These are phyloP conservation scores for Ciconia nigra DNA, from an alignment of 2,797 vertebrate genomes.

Conservation along the genomic window DNA sequence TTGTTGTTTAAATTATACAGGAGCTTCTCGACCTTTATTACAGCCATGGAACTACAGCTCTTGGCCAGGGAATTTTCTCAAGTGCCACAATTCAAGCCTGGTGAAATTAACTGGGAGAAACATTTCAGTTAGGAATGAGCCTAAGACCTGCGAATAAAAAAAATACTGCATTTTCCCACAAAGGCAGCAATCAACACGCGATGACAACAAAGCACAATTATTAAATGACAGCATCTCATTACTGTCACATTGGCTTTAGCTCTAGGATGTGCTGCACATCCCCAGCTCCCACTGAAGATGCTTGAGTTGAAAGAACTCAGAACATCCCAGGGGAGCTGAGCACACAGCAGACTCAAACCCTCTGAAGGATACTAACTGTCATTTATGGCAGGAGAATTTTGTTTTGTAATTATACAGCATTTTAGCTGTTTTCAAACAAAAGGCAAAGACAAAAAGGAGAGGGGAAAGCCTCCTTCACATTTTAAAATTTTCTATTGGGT, in stretches of 20 bases:
- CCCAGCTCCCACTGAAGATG: constrained; percentile 31
- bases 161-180: neutral
- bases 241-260: constrained; percentile 23
- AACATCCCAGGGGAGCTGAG: neutral
- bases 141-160: neutral
- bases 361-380: neutral
- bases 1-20: neutral
- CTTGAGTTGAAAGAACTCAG: constrained; percentile 41
- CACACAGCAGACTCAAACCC: neutral
- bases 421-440: neutral
- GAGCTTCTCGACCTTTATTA: neutral
- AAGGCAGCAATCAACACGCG: neutral
- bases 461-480: neutral
- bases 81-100: neutral
- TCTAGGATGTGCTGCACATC: neutral
- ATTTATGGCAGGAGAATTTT: neutral
- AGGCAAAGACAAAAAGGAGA: neutral
- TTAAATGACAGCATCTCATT: constrained; percentile 53
- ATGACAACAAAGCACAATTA: neutral
- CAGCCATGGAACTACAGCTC: neutral
- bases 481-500: neutral
- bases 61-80: neutral
- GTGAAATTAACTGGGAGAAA: neutral
- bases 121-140: neutral
- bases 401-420: neutral